Conservation (phyloP, 1,140 invertebrate genomes). For the Anastrepha obliqua region DNA sequence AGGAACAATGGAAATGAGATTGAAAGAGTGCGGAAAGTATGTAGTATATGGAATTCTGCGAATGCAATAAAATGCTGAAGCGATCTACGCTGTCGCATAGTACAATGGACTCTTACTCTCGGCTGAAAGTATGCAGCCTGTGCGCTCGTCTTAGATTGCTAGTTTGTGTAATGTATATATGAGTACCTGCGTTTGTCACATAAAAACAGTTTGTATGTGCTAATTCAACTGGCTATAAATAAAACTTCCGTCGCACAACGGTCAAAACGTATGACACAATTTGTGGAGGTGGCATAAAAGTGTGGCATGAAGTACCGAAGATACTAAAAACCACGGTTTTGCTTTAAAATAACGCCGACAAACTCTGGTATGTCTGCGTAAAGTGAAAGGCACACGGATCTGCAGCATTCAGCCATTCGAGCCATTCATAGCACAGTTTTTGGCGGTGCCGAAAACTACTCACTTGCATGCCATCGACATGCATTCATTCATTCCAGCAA, state of each 20-base stretch:
- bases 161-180: background rate
- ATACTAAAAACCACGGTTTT: background rate
- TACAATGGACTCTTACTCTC: background rate
- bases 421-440: conserved; percentile 9
- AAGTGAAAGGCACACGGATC: background rate
- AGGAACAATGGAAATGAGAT: background rate
- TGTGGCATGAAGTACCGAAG: background rate
- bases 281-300: background rate
- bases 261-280: conserved; percentile 26
- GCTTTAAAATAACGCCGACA: conserved; percentile 5
- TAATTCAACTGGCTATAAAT: background rate
- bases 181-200: background rate
- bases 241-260: background rate
- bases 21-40: background rate
- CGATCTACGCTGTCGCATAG: background rate
- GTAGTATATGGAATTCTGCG: background rate
- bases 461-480: background rate
- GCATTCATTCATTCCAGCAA: conserved; percentile 1
- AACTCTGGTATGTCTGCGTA: background rate
- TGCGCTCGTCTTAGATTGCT: background rate
- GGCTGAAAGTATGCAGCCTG: background rate
- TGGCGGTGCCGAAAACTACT: conserved; percentile 19
- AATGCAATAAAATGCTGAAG: background rate
- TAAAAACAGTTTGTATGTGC: background rate
- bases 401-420: background rate